Evolutionary conservation across 2,797 vertebrate genomes (phyloP).

Genomic region (Rhinichthys osculus): DNA sequence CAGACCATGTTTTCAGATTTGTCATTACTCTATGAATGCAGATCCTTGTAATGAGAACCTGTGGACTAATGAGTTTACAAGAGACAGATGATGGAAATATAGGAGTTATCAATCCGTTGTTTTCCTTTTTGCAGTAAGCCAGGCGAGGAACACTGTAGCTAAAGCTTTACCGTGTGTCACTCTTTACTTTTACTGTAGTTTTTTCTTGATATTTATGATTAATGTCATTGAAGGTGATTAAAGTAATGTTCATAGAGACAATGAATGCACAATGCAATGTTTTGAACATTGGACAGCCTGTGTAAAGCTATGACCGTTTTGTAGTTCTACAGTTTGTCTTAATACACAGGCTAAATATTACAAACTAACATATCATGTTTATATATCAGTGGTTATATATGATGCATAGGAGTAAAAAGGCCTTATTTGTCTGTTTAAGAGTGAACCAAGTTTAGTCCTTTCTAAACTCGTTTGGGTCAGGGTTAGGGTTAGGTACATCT

Average conservation of each 20-base stretch:
- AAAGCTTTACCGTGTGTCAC: too few relatives aligned
- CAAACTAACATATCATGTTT: not conserved
- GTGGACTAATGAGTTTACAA: not conserved
- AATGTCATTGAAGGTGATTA: too few relatives aligned
- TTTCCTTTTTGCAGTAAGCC: not conserved
- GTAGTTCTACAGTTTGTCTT: not conserved
- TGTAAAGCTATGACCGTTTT: too few relatives aligned
- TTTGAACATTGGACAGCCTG: too few relatives aligned
- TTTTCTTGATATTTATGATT: too few relatives aligned
- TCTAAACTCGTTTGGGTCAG: not conserved
- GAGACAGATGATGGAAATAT: not conserved
- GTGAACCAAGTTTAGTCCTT: not conserved
- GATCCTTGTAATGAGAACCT: not conserved
- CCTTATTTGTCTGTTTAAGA: not conserved
- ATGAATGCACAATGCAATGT: too few relatives aligned
- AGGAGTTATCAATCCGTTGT: not conserved
- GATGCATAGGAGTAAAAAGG: not conserved
- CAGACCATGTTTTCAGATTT: not conserved
- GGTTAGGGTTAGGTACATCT: not conserved
- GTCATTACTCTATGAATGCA: not conserved
- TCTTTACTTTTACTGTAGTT: too few relatives aligned
- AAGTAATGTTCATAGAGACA: too few relatives aligned
- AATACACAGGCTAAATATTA: not conserved
- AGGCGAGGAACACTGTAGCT: not conserved
- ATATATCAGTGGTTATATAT: too few relatives aligned